These are phyloP conservation scores for Yponomeuta evonymella DNA, from an alignment of 2,888 invertebrate species.

Conservation along the genomic window DNA sequence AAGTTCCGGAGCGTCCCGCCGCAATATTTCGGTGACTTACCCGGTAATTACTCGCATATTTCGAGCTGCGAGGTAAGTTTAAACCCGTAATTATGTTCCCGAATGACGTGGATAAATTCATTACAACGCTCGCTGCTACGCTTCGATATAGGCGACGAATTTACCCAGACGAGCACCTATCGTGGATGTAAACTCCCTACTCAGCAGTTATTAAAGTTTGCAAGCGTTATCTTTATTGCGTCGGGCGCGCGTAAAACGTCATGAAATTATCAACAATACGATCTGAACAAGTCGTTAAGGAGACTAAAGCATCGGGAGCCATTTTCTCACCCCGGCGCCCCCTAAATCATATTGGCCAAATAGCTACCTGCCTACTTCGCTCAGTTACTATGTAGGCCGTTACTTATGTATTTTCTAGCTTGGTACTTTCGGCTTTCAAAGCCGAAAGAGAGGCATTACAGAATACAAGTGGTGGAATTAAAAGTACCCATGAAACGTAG, in stretches of 20 bases:
- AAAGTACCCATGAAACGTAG: too few species aligned
- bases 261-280: not conserved
- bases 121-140: slow-evolving; percentile 49
- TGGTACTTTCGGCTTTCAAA: too few species aligned
- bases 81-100: slow-evolving; percentile 66
- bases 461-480: too few species aligned
- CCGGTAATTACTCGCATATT: slow-evolving; percentile 56
- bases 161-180: not conserved
- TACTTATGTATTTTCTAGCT: too few species aligned
- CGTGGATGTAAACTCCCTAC: not conserved
- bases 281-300: not conserved
- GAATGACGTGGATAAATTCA: slow-evolving; percentile 72
- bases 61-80: slow-evolving; percentile 59
- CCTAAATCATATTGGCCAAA: not conserved
- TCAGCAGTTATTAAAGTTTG: not conserved
- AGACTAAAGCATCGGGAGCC: not conserved
- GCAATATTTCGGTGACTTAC: slow-evolving; percentile 48
- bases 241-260: not conserved
- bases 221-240: slow-evolving; percentile 20
- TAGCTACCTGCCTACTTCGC: not conserved
- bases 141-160: slow-evolving; percentile 32
- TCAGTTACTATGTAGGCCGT: too few species aligned
- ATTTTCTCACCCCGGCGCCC: not conserved
- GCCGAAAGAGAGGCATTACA: too few species aligned
- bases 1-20: slow-evolving; percentile 24